A percentile compares a stretch with the other conserved stretches of the same genome.
Conservation (phyloP, 1,140 invertebrate genomes). For the Daktulosphaira vitifoliae region DNA sequence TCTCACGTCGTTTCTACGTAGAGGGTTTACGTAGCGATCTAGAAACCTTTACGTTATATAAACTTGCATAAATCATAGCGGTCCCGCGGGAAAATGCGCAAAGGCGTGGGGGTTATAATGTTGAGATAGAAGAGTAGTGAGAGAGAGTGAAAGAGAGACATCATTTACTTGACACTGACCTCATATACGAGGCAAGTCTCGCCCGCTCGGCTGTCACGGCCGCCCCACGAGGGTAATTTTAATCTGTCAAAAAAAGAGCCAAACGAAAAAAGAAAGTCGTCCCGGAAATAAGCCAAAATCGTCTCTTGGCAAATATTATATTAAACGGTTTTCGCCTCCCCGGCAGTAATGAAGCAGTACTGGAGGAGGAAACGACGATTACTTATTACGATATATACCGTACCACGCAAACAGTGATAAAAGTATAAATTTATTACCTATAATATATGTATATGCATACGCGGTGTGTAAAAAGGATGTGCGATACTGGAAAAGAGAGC, state of each 20-base stretch:
- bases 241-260: constrained; percentile 31
- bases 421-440: constrained; percentile 28
- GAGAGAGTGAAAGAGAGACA: constrained; percentile 7
- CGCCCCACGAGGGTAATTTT: constrained; percentile 33
- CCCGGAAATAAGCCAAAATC: too few relatives aligned
- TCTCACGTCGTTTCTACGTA: too few relatives aligned
- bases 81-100: constrained; percentile 2
- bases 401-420: too few relatives aligned
- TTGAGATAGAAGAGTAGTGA: not conserved
- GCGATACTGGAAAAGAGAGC: not conserved
- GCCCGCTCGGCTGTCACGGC: constrained; percentile 4
- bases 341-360: too few relatives aligned
- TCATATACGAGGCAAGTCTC: constrained; percentile 14
- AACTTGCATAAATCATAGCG: constrained; percentile 30
- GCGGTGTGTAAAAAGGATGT: not conserved
- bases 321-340: too few relatives aligned
- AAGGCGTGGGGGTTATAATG: not conserved
- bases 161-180: constrained; percentile 33
- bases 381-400: not conserved
- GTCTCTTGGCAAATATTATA: too few relatives aligned
- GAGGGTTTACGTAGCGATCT: not conserved
- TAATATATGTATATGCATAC: not conserved
- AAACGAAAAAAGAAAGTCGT: not conserved
- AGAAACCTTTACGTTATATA: constrained; percentile 22
- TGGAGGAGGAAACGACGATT: not conserved